phyloP scores from a whole-genome alignment of 1,140 invertebrate species.

The Drosophila obscura region DNA sequence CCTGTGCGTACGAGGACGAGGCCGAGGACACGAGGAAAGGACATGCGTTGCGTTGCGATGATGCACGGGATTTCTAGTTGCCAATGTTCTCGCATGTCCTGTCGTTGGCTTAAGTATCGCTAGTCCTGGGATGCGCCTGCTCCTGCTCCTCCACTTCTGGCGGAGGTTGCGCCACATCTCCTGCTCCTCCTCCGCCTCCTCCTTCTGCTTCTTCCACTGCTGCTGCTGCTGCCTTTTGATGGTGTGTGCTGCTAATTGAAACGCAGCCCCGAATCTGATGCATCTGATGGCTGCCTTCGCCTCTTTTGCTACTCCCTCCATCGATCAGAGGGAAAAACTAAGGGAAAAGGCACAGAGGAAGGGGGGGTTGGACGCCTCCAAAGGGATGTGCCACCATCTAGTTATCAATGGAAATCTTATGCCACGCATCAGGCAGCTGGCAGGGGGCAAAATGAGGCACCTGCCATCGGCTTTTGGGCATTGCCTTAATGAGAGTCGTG shows the following conservation, averaged over 20 bases:
- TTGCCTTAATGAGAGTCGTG: constrained; percentile 64
- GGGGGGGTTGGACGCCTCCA: not conserved
- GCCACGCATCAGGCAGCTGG: not conserved
- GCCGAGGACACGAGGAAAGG: not conserved
- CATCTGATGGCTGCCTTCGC: constrained; percentile 21
- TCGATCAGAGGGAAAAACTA: constrained; percentile 27
- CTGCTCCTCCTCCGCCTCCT: not conserved
- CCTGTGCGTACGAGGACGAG: constrained; percentile 23
- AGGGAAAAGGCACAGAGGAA: too few relatives aligned
- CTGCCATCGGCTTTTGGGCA: constrained; percentile 48
- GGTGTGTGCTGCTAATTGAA: constrained; percentile 45
- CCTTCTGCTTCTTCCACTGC: not conserved
- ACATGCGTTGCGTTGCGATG: constrained; percentile 17
- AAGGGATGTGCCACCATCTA: constrained; percentile 24
- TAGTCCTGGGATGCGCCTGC: constrained; percentile 6
- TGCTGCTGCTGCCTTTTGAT: constrained; percentile 9
- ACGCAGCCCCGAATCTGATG: constrained; percentile 49
- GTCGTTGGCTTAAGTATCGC: constrained; percentile 56
- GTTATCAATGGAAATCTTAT: constrained; percentile 43
- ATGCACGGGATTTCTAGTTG: constrained; percentile 7
- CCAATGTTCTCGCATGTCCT: constrained; percentile 25
- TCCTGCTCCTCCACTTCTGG: not conserved
- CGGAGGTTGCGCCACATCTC: not conserved
- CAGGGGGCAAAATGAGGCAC: constrained; percentile 2
- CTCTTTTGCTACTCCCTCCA: too few relatives aligned